Evolutionary conservation across 2,888 invertebrate genomes (phyloP), one percentile per base, ranked within the genome.

Genomic region (Nemotelus pantherinus): DNA sequence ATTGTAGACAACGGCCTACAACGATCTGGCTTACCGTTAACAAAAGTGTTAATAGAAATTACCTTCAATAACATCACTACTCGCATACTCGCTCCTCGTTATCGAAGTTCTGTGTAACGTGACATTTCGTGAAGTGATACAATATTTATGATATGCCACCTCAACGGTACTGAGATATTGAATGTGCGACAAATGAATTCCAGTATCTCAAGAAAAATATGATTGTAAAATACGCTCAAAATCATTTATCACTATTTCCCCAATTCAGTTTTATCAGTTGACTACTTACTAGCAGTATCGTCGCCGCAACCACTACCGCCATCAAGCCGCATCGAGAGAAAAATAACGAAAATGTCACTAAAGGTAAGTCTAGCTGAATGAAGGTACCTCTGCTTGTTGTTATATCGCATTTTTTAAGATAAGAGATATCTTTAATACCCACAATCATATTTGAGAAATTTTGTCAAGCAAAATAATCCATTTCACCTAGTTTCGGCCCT

Each of bases 341-440:
- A 50, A 39, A 43, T 10, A 63, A 25, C 10, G 9, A 55, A 70
- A 60, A 74, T 74, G 74, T 74, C 74, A 50, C 45, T 74, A n/a
- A 74, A 74, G 74, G 74, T 74, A 41, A 74, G 74, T 55, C 3
- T 3, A 3, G 9, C 9, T 68, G 10, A 9, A 63, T 50, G 9
- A 9, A 9, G 9, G 9, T 9, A 50, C 9, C 5, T 50, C 50
- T 50, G 50, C 50, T 7, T 50, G 9, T 9, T 50, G 6, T 5
- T 50, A 60, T n/a, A 39, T 41, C 3, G 58, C 5, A n/a, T 58
- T n/a, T 58, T 7, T 58, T 25, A 25, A 58, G 58, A 58, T 58
- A 58, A 9, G 10, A 58, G 9, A 58, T 50, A 50, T 50, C 58
- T 58, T 58, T 9, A 58, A 58, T 58, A 4, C 58, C 1, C 25